Conservation (phyloP, 2,113 vertebrate genomes). For the Lonchura striata region DNA sequence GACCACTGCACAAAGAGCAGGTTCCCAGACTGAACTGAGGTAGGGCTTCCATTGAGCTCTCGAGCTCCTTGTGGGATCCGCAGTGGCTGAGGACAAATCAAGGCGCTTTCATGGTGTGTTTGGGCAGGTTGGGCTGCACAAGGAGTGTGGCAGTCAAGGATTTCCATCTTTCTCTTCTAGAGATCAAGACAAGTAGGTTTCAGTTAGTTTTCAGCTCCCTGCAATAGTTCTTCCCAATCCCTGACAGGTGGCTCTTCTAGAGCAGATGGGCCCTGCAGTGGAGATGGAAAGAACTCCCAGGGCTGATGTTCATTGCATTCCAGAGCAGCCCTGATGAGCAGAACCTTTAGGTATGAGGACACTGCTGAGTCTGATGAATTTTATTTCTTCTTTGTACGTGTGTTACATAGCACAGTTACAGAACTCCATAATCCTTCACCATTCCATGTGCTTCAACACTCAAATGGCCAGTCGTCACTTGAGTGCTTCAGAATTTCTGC, state of each 20-base stretch:
- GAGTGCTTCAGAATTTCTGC: neutral
- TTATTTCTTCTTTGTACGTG: neutral
- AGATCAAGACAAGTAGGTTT: neutral
- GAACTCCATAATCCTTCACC: neutral
- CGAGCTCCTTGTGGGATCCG: neutral
- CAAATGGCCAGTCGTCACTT: neutral
- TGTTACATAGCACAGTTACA: rapidly evolving
- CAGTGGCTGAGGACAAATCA: rapidly evolving
- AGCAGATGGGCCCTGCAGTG: rapidly evolving
- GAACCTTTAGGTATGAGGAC: neutral
- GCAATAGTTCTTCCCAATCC: neutral
- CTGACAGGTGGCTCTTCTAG: neutral
- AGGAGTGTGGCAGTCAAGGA: rapidly evolving
- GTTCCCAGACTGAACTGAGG: neutral
- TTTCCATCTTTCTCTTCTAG: neutral
- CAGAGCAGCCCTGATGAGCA: neutral
- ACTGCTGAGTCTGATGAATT: neutral
- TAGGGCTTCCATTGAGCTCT: neutral
- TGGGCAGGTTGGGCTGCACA: neutral
- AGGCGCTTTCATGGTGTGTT: neutral
- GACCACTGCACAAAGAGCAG: neutral
- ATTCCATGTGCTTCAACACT: neutral
- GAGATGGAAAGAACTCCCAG: neutral
- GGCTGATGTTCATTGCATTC: rapidly evolving
- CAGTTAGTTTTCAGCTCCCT: neutral